Percentiles rank a stretch among this genome's conserved stretches.
Conservation (phyloP, 2,888 invertebrate species). For the Luperina testacea region DNA sequence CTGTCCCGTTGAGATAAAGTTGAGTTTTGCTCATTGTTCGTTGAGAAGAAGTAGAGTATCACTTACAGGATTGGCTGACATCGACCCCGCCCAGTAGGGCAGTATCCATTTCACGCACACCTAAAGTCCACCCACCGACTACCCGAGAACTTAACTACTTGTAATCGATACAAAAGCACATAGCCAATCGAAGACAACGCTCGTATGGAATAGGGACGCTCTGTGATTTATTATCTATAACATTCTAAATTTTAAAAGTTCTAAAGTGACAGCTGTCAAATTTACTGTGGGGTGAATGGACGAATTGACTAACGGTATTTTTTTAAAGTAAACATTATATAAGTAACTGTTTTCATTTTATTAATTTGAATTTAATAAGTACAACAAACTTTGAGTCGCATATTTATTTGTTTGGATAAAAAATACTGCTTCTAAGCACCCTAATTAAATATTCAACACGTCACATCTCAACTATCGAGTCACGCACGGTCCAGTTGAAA, state of each 20-base stretch:
- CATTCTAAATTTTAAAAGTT: constrained; percentile 44
- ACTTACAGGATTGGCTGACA: constrained; percentile 89
- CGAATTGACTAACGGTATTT: constrained; percentile 16
- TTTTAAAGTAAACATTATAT: background rate
- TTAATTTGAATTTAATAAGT: constrained; percentile 22
- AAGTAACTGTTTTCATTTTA: constrained; percentile 13
- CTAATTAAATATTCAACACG: constrained; percentile 81
- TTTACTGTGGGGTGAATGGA: constrained; percentile 31
- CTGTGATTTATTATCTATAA: constrained; percentile 61
- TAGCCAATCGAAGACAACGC: constrained; percentile 70
- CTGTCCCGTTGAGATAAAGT: constrained; percentile 51
- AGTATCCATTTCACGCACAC: constrained; percentile 86
- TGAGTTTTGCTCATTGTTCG: constrained; percentile 62
- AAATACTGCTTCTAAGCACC: constrained; percentile 63
- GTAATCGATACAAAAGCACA: constrained; percentile 76
- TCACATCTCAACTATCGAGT: constrained; percentile 65
- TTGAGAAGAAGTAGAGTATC: constrained; percentile 87
- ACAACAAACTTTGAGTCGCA: constrained; percentile 8
- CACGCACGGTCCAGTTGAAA: constrained; percentile 87
- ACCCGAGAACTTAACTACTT: constrained; percentile 70
- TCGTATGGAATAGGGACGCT: constrained; percentile 44
- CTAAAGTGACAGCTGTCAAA: constrained; percentile 48
- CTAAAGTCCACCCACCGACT: constrained; percentile 83
- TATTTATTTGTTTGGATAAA: constrained; percentile 58
- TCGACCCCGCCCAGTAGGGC: constrained; percentile 86